A percentile compares a stretch with the other conserved stretches of the same genome.
Evolutionary conservation across 2,797 vertebrate genomes (phyloP).

Genomic region (Danio albolineatus): DNA sequence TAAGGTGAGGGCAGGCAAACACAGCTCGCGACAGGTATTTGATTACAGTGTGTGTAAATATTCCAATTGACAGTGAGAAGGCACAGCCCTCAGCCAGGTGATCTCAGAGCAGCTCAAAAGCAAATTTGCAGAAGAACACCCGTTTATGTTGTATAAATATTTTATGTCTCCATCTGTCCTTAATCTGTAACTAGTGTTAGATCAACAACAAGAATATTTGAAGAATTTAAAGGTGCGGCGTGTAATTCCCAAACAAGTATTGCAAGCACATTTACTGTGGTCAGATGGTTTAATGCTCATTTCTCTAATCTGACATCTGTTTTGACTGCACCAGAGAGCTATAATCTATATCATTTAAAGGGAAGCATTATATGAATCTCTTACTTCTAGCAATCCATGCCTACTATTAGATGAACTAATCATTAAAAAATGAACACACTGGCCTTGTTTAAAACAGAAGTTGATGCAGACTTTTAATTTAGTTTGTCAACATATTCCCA

Average conservation of each 20-base stretch:
- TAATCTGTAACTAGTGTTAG: neutral
- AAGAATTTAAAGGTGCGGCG: neutral
- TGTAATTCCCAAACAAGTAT: neutral
- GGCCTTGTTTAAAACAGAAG: neutral
- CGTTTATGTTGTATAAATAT: neutral
- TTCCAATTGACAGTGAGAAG: neutral
- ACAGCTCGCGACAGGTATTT: neutral
- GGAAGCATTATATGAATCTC: neutral
- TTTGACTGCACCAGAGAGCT: neutral
- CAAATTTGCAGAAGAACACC: slow-evolving; percentile 13
- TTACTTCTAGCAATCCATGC: neutral
- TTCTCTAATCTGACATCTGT: neutral
- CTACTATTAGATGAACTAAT: neutral
- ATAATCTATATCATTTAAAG: neutral
- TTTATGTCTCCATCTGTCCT: neutral
- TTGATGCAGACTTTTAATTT: too few species aligned
- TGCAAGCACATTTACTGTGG: neutral
- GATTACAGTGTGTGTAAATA: slow-evolving; percentile 36
- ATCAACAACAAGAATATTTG: neutral
- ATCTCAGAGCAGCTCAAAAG: neutral
- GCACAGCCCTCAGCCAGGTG: neutral
- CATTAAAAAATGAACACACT: neutral
- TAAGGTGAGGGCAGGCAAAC: neutral
- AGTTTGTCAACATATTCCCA: too few species aligned
- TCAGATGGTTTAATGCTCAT: neutral